Evolutionary conservation across 53 echinoderm and acorn worm species (phyloP), one percentile per base, ranked within the genome.

Genomic region (Crossaster papposus): DNA sequence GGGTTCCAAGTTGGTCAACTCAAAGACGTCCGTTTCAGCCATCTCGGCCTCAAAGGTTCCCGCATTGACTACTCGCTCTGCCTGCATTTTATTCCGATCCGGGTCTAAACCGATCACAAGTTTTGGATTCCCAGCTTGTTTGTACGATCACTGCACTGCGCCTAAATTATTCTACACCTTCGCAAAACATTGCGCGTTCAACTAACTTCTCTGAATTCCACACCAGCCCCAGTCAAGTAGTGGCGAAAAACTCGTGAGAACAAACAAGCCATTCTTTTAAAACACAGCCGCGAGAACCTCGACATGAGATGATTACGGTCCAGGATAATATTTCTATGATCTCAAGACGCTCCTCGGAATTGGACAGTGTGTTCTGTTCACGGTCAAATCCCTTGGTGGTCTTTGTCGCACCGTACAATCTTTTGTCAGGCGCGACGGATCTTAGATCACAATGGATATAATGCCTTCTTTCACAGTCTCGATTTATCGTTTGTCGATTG

Each of bases 371-470:
- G 58, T 85, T 51, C 82, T 53, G 53, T 33, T 85, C 85, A 85
- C 34, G 85, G 85, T 3, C 85, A 53, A 38, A 35, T 38, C 85
- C 20, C 73, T 53, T 13, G 72, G 85, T 34, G 85, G 85, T 85
- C 85, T 53, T 85, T 85, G 73, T 53, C 6, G 33, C 5, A 15
- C 10, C 17, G 37, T 52, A 24, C 37, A 26, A 37, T 20, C 85
- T 72, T 72, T 85, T 72, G 72, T 72, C 29, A 52, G 52, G 12
- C 31, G 26, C 72, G 15, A 35, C 30, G 28, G 85, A 53, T 31
- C 85, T 52, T 15, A 22, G 44, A 53, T 23, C 51, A 72, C 85
- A 72, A 85, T 85, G 54, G 54, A 8, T 31, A n/a, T 8, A 36
- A 50, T 44, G 50, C 18, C 5, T 24, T 24, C 30, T 24, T 20